phyloP scores from a whole-genome alignment of 2,888 invertebrate genomes.

The Uropetala carovei region DNA sequence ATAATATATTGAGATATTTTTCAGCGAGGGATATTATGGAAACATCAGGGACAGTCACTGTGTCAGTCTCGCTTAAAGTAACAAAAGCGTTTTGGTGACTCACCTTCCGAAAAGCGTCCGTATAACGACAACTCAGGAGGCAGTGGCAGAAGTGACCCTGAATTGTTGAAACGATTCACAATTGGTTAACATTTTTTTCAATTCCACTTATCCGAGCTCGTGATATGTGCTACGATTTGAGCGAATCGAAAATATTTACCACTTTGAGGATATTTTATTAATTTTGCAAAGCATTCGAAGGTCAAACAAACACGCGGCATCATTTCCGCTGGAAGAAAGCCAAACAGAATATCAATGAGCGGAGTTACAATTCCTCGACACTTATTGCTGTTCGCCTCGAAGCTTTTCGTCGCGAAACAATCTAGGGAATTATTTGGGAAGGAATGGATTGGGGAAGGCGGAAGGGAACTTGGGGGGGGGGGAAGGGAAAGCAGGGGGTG shows the following conservation, averaged over 20 bases:
- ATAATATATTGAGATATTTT: no score
- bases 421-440: constrained; percentile 25
- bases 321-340: neutral
- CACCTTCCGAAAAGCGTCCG: no score
- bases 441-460: neutral
- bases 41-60: no score
- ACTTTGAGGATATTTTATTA: neutral
- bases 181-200: no score
- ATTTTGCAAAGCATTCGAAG: neutral
- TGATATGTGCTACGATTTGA: neutral
- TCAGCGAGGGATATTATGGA: no score
- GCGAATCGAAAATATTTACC: neutral
- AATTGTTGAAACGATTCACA: no score
- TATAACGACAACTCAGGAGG: no score
- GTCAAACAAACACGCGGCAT: neutral
- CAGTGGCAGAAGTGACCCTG: neutral
- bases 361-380: neutral
- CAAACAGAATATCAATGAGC: neutral
- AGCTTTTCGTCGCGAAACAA: constrained; percentile 17
- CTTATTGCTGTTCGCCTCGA: neutral
- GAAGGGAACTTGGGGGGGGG: no score
- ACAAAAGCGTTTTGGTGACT: no score
- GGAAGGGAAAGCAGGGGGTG: no score
- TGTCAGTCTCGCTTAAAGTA: no score
- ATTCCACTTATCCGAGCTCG: no score